These are phyloP conservation scores for Bos javanicus DNA, from an alignment of 2,113 vertebrate genomes.

Conservation along the genomic window DNA sequence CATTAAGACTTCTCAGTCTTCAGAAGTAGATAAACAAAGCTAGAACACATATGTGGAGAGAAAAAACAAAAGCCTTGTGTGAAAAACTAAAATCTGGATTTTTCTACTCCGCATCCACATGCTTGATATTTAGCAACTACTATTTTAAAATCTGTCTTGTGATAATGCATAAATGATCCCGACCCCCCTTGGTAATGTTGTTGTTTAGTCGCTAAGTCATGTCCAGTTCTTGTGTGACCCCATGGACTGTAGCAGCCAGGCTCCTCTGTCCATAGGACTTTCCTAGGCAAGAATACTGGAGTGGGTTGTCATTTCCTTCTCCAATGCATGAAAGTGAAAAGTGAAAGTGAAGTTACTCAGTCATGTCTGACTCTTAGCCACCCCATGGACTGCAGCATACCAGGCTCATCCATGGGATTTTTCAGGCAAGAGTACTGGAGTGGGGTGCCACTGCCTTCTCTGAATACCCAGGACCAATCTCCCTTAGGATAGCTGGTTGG, in stretches of 20 bases:
- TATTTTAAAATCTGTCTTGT: background rate
- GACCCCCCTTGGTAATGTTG: background rate
- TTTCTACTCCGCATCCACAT: background rate
- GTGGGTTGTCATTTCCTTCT: background rate
- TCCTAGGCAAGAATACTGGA: background rate
- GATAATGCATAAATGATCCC: background rate
- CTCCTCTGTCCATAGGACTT: background rate
- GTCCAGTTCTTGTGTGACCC: background rate
- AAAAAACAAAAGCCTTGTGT: background rate
- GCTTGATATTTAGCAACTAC: background rate
- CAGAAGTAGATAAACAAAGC: background rate
- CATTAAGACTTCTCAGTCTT: background rate
- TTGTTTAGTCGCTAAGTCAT: background rate
- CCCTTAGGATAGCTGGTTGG: no score
- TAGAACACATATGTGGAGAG: background rate
- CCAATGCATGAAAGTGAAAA: no score
- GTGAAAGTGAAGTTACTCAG: no score
- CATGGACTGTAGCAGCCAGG: background rate
- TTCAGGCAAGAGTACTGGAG: no score
- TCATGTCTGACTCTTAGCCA: no score
- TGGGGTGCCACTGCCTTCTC: no score
- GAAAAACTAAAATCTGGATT: conserved; percentile 7
- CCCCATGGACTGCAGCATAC: no score
- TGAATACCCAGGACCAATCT: no score
- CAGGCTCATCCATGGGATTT: no score